Percentiles rank a stretch among this genome's conserved stretches.
phyloP scores from a whole-genome alignment of 2,797 vertebrate genomes.

The Fistularia tabacaria region DNA sequence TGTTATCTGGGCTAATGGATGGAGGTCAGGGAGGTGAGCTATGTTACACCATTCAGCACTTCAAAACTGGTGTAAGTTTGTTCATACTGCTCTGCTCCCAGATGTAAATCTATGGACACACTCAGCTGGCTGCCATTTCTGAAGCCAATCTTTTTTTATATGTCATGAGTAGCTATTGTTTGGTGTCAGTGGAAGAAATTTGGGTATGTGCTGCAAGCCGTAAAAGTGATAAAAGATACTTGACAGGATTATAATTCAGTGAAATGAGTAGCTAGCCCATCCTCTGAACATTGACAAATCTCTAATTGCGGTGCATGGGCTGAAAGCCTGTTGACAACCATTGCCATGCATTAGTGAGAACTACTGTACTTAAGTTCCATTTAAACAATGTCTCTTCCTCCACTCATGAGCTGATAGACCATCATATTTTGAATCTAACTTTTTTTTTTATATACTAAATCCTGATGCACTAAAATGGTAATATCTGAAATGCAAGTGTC shows the following conservation, averaged over 20 bases:
- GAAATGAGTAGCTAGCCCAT: constrained; percentile 59
- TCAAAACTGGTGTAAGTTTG: too few relatives aligned
- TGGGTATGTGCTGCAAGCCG: constrained; percentile 59
- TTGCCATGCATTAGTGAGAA: constrained; percentile 69
- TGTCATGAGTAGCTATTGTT: constrained; percentile 53
- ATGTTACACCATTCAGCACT: too few relatives aligned
- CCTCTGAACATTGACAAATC: constrained; percentile 53
- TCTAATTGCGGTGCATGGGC: constrained; percentile 65
- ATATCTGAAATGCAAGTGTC: constrained; percentile 1
- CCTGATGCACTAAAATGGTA: constrained; percentile 31
- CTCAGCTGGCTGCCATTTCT: constrained; percentile 9
- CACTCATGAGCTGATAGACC: constrained; percentile 44
- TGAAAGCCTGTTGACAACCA: constrained; percentile 72
- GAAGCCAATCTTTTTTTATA: constrained; percentile 22
- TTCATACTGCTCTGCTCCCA: constrained; percentile 9
- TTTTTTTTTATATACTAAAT: constrained; percentile 15
- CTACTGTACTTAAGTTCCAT: constrained; percentile 69
- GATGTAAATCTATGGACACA: constrained; percentile 27
- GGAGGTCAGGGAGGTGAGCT: not conserved
- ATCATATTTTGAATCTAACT: constrained; percentile 46
- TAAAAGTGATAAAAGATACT: constrained; percentile 66
- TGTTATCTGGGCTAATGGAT: constrained; percentile 39
- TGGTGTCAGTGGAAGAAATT: constrained; percentile 51
- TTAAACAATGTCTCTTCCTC: constrained; percentile 59
- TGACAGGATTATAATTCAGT: constrained; percentile 70